A percentile compares a stretch with the other conserved stretches of the same genome.
Evolutionary conservation across 2,888 invertebrate genomes (phyloP).

Genomic region (Hipparchia sbordonii): DNA sequence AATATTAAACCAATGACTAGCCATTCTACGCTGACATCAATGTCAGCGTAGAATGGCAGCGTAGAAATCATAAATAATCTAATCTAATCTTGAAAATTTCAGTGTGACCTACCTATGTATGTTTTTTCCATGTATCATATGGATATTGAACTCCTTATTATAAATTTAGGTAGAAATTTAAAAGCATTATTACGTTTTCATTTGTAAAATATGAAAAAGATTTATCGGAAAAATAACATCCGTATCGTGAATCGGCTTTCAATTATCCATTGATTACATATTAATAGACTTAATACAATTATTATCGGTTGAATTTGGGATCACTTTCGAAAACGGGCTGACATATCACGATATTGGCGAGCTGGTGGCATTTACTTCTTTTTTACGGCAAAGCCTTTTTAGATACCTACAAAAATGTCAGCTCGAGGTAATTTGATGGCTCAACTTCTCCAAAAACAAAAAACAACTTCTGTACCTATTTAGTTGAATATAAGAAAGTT

Average conservation of each 20-base stretch:
- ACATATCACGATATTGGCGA: conserved; percentile 52
- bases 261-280: conserved; percentile 32
- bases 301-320: conserved; percentile 28
- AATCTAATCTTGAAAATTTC: too few relatives aligned
- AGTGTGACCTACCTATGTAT: too few relatives aligned
- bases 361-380: conserved; percentile 34
- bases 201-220: conserved; percentile 14
- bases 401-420: conserved; percentile 37
- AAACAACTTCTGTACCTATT: too few relatives aligned
- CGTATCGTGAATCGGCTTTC: conserved; percentile 27
- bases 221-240: conserved; percentile 18
- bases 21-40: too few relatives aligned
- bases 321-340: conserved; percentile 36
- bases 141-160: background rate
- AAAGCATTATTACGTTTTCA: background rate
- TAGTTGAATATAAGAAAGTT: too few relatives aligned
- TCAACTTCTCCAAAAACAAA: background rate
- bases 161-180: background rate
- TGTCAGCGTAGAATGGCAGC: too few relatives aligned
- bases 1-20: too few relatives aligned
- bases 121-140: too few relatives aligned
- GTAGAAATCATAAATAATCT: too few relatives aligned
- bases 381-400: conserved; percentile 33
- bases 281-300: conserved; percentile 38
- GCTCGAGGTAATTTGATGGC: background rate